Evolutionary conservation across 2,797 vertebrate species (phyloP).

Genomic region (Nyctibius grandis): DNA sequence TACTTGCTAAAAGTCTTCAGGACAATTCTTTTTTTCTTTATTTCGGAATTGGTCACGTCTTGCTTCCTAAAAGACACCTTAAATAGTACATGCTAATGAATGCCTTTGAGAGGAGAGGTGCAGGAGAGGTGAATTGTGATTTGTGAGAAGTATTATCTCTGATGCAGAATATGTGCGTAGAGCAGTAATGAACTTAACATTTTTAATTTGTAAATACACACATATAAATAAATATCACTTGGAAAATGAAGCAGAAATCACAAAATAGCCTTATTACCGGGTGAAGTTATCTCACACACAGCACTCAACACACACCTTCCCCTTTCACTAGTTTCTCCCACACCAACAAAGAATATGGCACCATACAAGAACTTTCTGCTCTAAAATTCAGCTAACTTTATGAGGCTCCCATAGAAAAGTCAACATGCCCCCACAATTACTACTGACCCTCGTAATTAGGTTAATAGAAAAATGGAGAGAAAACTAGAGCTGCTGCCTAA

Average conservation of each 20-base stretch:
- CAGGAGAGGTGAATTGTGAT: background rate
- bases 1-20: background rate
- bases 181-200: background rate
- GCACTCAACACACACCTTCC: background rate
- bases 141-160: background rate
- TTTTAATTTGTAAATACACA: background rate
- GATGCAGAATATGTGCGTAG: background rate
- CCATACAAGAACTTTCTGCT: background rate
- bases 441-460: background rate
- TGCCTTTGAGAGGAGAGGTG: background rate
- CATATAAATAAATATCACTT: background rate
- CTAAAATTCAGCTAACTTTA: background rate
- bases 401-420: background rate
- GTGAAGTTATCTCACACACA: background rate
- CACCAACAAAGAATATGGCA: background rate
- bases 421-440: background rate
- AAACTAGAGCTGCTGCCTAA: background rate
- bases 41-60: background rate
- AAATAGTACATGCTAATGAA: background rate
- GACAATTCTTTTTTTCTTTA: no score
- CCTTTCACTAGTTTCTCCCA: background rate
- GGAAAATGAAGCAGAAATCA: background rate
- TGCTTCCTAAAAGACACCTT: background rate
- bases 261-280: background rate
- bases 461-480: conserved; percentile 4